Evolutionary conservation across 30 jellyfish, hydroid and myxozoan genomes (phyloP), one percentile per base, ranked within the genome.

Genomic region (Turritopsis dohrnii): DNA sequence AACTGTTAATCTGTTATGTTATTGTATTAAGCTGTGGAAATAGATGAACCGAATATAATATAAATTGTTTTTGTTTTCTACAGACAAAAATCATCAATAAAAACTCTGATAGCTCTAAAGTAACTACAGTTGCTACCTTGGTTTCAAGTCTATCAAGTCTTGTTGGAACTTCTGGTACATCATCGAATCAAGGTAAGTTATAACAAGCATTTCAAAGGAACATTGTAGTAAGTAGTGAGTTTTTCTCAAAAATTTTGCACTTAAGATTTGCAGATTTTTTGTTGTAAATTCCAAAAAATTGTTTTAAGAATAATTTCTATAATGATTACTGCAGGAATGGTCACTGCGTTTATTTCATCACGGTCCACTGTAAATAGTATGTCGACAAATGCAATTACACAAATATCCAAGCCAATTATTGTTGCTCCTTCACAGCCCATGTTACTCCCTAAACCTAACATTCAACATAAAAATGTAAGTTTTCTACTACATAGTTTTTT

Each of bases 401-500:
- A 80, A 25, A 80, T 80, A 22, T 31, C 87, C 7, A 54, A 80
- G 53, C 87, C 87, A 5, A 21, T 80, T 21, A 71, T 80, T 65
- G 87, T 80, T 22, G 53, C 87, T 21, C 83, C 83, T 9, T 16
- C 87, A 22, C 97, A 90, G 80, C 97, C 96, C n/a, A 69, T 87
- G 71, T 65, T 91, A 31, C 80, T 91, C 23, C 97, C 97, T 27
- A 91, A 91, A 82, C 85, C 89, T 27, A 86, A 75, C 19, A 27
- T 81, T 26, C 94, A 84, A 74, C 80, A 41, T 74, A 75, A 88
- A 79, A 75, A 84, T 69, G 87, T 89, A 28, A 17, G 79, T 26
- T 30, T 66, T 0, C n/a, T 71, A 20, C 28, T 83, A 66, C 17
- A 66, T 66, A 66, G 29, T 17, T 66, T 66, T 41, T 69, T 69